Percentiles rank a stretch among this genome's conserved stretches.
phyloP scores from a whole-genome alignment of 2,113 vertebrate genomes.

The Chitala chitala region DNA sequence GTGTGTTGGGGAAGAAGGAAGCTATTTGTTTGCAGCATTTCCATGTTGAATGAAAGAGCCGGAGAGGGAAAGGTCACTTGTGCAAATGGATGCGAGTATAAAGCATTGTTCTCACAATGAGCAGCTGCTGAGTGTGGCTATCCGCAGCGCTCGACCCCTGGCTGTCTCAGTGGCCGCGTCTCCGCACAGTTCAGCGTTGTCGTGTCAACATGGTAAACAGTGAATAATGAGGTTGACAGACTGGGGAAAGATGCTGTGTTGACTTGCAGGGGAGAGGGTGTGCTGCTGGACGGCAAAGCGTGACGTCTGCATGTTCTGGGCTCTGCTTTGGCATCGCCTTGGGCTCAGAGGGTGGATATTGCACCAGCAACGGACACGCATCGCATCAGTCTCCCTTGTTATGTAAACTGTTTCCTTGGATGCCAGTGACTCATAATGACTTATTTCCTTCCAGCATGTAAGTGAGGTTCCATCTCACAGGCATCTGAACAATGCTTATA shows the following conservation, averaged over 20 bases:
- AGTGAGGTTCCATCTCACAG: slow-evolving; percentile 28
- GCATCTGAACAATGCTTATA: slow-evolving; percentile 34
- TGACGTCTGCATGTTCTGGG: background rate
- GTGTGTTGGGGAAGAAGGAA: slow-evolving; percentile 23
- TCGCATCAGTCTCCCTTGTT: slow-evolving; percentile 38
- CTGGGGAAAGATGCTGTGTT: background rate
- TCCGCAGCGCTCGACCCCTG: background rate
- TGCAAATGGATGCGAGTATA: slow-evolving; percentile 25
- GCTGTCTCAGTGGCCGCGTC: background rate
- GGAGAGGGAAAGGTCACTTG: slow-evolving; percentile 19
- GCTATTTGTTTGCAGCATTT: slow-evolving; percentile 27
- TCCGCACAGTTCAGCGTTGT: background rate
- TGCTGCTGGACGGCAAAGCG: background rate
- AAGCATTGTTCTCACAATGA: slow-evolving; percentile 2
- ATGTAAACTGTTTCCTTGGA: slow-evolving; percentile 45
- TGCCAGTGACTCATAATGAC: slow-evolving; percentile 49
- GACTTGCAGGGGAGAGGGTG: background rate
- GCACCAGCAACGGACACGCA: background rate
- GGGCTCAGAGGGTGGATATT: background rate
- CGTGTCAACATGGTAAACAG: background rate
- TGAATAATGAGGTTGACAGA: background rate
- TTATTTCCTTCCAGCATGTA: slow-evolving; percentile 40
- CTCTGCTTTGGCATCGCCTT: background rate
- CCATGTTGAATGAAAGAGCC: slow-evolving; percentile 24
- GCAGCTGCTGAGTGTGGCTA: background rate